These are phyloP conservation scores for Eira barbara DNA, from an alignment of 2,113 vertebrate species.

Conservation along the genomic window DNA sequence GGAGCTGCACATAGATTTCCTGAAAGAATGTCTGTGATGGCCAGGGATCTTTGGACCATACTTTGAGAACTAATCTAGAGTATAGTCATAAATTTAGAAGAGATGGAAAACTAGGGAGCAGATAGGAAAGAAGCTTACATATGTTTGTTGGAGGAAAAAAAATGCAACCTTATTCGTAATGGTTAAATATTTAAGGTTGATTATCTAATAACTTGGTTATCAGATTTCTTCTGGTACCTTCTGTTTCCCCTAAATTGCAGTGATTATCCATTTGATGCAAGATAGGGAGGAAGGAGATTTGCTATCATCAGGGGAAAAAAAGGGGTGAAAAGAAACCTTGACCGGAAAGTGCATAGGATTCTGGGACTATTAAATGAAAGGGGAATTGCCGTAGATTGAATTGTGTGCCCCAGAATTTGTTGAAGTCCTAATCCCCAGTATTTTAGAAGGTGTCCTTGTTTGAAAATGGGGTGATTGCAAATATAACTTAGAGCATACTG, in stretches of 20 bases:
- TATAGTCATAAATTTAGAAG: conserved; percentile 9
- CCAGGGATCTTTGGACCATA: not conserved
- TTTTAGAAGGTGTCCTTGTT: not conserved
- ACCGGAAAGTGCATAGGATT: not conserved
- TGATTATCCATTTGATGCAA: not conserved
- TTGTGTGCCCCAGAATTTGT: not conserved
- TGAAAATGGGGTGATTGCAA: not conserved
- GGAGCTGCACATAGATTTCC: not conserved
- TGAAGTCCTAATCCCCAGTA: not conserved
- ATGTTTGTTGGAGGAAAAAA: not conserved
- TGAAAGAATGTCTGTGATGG: not conserved
- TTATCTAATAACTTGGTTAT: not conserved
- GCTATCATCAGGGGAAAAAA: not conserved
- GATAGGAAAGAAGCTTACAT: not conserved
- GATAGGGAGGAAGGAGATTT: not conserved
- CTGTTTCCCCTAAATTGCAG: not conserved
- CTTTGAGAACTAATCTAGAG: not conserved
- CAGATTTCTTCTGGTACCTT: not conserved
- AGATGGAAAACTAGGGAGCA: not conserved
- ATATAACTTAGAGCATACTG: not conserved
- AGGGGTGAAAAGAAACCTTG: not conserved
- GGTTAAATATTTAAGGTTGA: conserved; percentile 15
- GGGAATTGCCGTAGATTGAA: not conserved
- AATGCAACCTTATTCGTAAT: not conserved
- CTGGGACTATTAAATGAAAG: not conserved